phyloP scores from a whole-genome alignment of 2,888 invertebrate genomes.

The Caenorhabditis sp. region DNA sequence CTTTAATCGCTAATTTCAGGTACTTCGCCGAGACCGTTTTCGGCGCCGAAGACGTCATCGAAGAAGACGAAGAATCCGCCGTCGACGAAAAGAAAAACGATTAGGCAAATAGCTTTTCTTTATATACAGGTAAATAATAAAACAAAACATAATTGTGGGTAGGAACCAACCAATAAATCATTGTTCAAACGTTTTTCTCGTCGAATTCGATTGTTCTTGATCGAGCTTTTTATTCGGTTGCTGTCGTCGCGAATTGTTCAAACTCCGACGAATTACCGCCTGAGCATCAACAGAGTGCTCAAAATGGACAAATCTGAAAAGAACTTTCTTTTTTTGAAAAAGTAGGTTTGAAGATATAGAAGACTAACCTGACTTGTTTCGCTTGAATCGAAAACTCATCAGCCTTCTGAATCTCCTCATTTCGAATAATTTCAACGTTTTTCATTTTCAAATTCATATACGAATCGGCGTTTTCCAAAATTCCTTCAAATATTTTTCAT shows the following conservation, averaged over 20 bases:
- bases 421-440: constrained; percentile 18
- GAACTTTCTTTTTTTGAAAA: no score
- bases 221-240: constrained; percentile 18
- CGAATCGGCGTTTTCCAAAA: constrained; percentile 18
- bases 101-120: background rate
- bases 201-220: constrained; percentile 8
- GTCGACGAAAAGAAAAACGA: constrained; percentile 42
- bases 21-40: constrained; percentile 57
- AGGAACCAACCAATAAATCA: background rate
- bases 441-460: constrained; percentile 16
- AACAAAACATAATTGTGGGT: no score
- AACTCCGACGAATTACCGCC: constrained; percentile 17
- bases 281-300: constrained; percentile 15
- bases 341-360: no score
- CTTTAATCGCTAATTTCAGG: no score
- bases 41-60: constrained; percentile 50
- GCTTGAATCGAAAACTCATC: constrained; percentile 15
- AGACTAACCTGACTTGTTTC: constrained; percentile 16
- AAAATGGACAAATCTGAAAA: constrained; percentile 35
- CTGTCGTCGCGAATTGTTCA: constrained; percentile 1
- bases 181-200: constrained; percentile 15
- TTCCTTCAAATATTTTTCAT: constrained; percentile 7
- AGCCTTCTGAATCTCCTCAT: background rate
- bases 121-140: background rate
- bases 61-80: constrained; percentile 34